These are phyloP conservation scores for Poecilus cupreus DNA, from an alignment of 2,888 invertebrate genomes.

Conservation along the genomic window DNA sequence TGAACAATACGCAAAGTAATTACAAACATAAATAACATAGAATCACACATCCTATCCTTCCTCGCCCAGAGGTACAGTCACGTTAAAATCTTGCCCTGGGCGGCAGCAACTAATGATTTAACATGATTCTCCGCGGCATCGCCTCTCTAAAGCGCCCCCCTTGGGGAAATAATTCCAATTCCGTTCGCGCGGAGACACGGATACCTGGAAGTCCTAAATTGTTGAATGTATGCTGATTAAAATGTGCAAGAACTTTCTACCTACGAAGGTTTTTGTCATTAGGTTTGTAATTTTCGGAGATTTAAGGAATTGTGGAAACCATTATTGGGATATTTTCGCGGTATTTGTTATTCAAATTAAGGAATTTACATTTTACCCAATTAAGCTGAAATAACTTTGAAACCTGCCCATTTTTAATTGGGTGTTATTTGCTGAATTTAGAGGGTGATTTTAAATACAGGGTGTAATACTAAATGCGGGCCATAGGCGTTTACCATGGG, in stretches of 20 bases:
- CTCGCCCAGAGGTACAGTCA: background rate
- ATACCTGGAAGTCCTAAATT: too few species aligned
- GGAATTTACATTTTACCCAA: background rate
- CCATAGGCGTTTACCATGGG: too few species aligned
- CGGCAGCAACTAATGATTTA: too few species aligned
- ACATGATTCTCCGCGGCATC: too few species aligned
- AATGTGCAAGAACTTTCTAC: background rate
- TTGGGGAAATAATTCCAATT: background rate
- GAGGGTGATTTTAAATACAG: too few species aligned
- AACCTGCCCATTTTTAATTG: too few species aligned
- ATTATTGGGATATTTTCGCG: background rate
- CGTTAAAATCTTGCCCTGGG: background rate
- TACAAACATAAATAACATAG: constrained; percentile 4
- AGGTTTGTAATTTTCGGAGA: background rate
- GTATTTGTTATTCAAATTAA: constrained; percentile 10
- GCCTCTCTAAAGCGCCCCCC: background rate
- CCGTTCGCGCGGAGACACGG: too few species aligned
- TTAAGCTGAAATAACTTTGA: too few species aligned
- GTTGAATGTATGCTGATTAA: background rate
- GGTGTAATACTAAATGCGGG: too few species aligned
- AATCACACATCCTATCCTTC: background rate
- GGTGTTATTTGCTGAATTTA: too few species aligned
- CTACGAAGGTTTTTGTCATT: background rate
- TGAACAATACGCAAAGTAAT: background rate
- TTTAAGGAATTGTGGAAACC: background rate